Evolutionary conservation across 2,888 invertebrate genomes (phyloP), one percentile per base, ranked within the genome.

Genomic region (Strigamia transsilvanica): DNA sequence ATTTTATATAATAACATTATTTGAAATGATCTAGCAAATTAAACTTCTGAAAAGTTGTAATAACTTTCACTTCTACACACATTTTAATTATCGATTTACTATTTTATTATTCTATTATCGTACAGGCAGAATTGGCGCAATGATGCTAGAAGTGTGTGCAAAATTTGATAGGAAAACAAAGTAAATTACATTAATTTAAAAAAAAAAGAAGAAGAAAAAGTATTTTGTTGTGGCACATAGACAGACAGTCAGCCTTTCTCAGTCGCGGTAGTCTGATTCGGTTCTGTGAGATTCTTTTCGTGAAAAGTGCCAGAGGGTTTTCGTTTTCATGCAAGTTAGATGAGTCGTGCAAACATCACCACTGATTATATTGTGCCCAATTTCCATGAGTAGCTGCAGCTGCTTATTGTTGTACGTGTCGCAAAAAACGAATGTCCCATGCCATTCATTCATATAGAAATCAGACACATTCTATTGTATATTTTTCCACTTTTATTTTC

Each of bases 361-460:
- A 73, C 73, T 73, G 73, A 73, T 73, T 73, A 32, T 73, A 73
- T 73, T 73, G 73, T 73, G 73, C n/a, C 73, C 73, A 73, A 73
- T 73, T 73, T 73, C 73, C 73, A 73, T 73, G 73, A 73, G 73
- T 73, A 73, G 27, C 12, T 32, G 10, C 61, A 2, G 18, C n/a
- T 18, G n/a, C 56, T 56, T 56, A 9, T 56, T 73, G 27, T 73
- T 73, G 73, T 73, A 32, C 27, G 2, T 73, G 73, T 32, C 27
- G 32, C 32, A 7, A 32, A 73, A 27, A 73, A 32, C 2, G 13
- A 12, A 73, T 4, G n/a, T 73, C 23, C 23, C 73, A 73, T 73
- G 4, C 27, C 32, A 13, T 73, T n/a, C 38, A 38, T 73, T 73
- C 73, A 32, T 27, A n/a, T 73, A 73, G 5, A 32, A 73, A 7